Conservation (phyloP, 2,113 vertebrate genomes). For the Genyomyrus donnyi region DNA sequence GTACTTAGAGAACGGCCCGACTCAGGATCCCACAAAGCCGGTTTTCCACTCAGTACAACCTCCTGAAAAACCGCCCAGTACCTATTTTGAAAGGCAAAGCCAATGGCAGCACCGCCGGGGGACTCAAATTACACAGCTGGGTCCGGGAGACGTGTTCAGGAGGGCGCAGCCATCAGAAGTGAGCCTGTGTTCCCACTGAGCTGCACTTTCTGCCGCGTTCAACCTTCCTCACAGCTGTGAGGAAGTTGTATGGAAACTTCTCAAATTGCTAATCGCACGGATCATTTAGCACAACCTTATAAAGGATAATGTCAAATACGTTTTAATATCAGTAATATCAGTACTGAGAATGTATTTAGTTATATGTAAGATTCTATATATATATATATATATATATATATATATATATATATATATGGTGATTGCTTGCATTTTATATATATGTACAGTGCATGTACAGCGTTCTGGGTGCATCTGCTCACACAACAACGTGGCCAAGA, state of each 20-base stretch:
- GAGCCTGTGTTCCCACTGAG: neutral
- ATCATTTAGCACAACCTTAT: neutral
- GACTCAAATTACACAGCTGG: slow-evolving; percentile 4
- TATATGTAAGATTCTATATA: neutral
- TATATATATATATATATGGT: neutral
- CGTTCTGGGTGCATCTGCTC: neutral
- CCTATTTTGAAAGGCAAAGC: slow-evolving; percentile 5
- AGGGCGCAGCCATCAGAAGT: neutral
- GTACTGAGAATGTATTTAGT: neutral
- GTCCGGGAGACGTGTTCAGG: neutral
- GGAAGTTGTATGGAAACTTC: neutral
- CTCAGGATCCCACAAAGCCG: neutral
- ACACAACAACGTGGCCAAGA: neutral
- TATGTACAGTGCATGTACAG: neutral
- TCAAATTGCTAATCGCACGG: neutral
- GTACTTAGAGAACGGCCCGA: neutral
- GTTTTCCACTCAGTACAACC: neutral
- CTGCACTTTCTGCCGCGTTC: neutral
- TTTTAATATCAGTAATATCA: neutral
- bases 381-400: neutral
- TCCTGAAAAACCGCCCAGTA: neutral
- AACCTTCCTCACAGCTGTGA: neutral
- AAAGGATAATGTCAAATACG: neutral
- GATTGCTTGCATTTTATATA: neutral
- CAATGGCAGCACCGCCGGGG: slow-evolving; percentile 1